These are phyloP conservation scores for Microcebus griseorufus DNA, from an alignment of 2,113 vertebrate species.

Conservation along the genomic window DNA sequence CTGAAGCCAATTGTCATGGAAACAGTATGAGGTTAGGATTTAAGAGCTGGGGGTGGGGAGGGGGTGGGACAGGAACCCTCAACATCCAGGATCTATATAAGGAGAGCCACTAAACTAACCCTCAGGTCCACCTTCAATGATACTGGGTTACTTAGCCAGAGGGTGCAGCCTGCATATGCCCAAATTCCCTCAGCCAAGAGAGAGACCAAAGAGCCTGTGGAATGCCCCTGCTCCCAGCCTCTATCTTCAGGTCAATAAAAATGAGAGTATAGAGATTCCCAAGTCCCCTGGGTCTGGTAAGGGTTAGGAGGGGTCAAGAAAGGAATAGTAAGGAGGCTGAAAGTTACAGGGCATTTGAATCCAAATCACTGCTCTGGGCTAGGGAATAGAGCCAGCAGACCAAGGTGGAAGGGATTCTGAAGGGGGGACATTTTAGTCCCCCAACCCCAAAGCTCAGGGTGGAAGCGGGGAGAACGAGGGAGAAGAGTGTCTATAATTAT, in stretches of 20 bases:
- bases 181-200: slow-evolving; percentile 70
- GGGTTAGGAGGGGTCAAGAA: slow-evolving; percentile 36
- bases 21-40: slow-evolving; percentile 42
- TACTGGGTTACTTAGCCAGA: slow-evolving; percentile 48
- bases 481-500: slow-evolving; percentile 77
- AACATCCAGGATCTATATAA: slow-evolving; percentile 46
- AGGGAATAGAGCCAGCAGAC: slow-evolving; percentile 68
- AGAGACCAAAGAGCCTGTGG: slow-evolving; percentile 82
- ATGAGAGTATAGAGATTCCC: slow-evolving; percentile 31
- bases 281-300: slow-evolving; percentile 50
- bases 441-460: slow-evolving; percentile 79
- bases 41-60: slow-evolving; percentile 15
- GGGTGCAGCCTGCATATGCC: slow-evolving; percentile 51
- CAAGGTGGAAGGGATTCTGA: slow-evolving; percentile 72
- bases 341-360: slow-evolving; percentile 68
- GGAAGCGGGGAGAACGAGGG: slow-evolving; percentile 66
- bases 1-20: slow-evolving; percentile 40
- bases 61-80: background rate
- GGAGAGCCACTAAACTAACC: slow-evolving; percentile 43
- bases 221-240: slow-evolving; percentile 73
- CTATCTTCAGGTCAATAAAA: slow-evolving; percentile 71
- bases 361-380: slow-evolving; percentile 75
- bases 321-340: slow-evolving; percentile 52
- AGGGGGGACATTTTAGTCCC: slow-evolving; percentile 60
- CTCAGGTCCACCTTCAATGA: slow-evolving; percentile 46